Evolutionary conservation across 2,113 vertebrate genomes (phyloP).

Genomic region (Penelope pileata): DNA sequence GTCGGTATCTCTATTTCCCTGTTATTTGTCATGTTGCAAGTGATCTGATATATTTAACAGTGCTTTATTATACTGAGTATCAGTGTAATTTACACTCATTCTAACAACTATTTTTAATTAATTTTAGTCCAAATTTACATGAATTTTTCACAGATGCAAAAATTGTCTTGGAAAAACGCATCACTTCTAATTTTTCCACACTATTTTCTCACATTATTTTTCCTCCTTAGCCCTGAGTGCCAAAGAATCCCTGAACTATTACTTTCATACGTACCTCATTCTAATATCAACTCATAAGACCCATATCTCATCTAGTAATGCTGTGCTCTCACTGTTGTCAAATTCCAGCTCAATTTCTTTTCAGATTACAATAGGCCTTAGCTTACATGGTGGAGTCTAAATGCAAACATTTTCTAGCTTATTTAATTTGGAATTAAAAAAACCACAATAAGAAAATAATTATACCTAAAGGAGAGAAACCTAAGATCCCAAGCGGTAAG

Average conservation of each 20-base stretch:
- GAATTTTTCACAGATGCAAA: not conserved
- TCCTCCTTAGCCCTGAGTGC: not conserved
- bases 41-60: not conserved
- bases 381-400: not conserved
- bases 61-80: not conserved
- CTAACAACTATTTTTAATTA: not conserved
- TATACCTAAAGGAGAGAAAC: not conserved
- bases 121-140: not conserved
- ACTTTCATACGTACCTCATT: not conserved
- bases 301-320: not conserved
- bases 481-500: not conserved
- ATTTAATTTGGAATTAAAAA: not conserved
- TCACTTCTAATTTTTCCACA: not conserved
- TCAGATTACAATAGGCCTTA: not conserved
- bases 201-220: not conserved
- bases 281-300: not conserved
- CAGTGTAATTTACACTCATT: not conserved
- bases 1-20: not conserved
- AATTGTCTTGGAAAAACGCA: not conserved
- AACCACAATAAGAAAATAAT: not conserved
- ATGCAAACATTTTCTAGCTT: not conserved
- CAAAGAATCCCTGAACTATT: not conserved
- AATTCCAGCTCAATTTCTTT: not conserved
- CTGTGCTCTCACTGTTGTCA: fast-evolving
- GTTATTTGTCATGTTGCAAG: not conserved